Evolutionary conservation across 2,113 vertebrate species (phyloP), one percentile per base, ranked within the genome.

Genomic region (Pluvialis apricaria): DNA sequence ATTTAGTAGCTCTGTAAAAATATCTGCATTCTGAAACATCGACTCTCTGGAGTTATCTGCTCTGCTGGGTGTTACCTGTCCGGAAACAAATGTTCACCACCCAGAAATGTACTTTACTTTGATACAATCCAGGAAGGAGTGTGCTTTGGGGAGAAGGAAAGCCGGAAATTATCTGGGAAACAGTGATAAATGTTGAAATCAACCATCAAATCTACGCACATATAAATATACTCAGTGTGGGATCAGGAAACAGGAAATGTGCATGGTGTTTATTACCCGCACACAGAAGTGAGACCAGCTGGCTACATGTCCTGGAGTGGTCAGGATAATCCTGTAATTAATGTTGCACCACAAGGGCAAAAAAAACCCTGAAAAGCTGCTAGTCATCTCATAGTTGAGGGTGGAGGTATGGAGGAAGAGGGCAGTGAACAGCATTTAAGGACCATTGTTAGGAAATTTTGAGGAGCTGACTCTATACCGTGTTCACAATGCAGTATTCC

Each of bases 171-270:
- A 94, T 55, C 88, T 92, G 80, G 83, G 49, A 94, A 96, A 94
- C 66, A 81, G 57, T 82, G 95, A 95, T 95, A 96, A 94, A 87
- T 88, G 65, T 89, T 95, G 61, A 97, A 94, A 94, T 91, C 86
- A 95, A 79, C 73, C 62, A 76, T 72, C 52, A 87, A 82, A 92
- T 94, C 88, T 94, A 79, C 3, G 2, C 79, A 57, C 19, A 45
- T 82, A 92, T 64, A 95, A 95, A 95, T 93, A 96, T 29, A 91
- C 77, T 84, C 81, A 25, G 40, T 82, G 77, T 79, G 94, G 91
- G 70, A 91, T 97, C 91, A 92, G 95, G 86, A 97, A 97, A 95
- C 81, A 96, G 97, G 94, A 97, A 96, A 94, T 82, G 86, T 94
- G 91, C 70, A 25, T 54, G 21, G 62, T 92, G 84, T 95, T 94